These are phyloP conservation scores for Microctonus aethiopoides DNA, from an alignment of 2,888 invertebrate species.

Conservation along the genomic window DNA sequence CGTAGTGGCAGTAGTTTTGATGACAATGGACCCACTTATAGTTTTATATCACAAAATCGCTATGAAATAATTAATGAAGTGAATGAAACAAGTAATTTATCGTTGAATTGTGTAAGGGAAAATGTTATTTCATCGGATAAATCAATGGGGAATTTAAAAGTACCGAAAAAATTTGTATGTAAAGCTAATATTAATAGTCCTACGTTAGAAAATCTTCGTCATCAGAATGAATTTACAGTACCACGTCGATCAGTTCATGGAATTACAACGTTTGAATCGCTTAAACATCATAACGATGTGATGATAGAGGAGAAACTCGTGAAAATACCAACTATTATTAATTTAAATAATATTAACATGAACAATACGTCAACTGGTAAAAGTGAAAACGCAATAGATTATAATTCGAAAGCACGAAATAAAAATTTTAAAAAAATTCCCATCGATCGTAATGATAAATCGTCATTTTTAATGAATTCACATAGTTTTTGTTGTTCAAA, in stretches of 20 bases:
- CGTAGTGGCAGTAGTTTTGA: constrained; percentile 48
- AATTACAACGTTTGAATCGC: constrained; percentile 9
- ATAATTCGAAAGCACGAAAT: background rate
- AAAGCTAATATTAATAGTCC: background rate
- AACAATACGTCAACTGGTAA: background rate
- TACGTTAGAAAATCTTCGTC: background rate
- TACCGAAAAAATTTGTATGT: background rate
- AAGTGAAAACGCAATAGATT: background rate
- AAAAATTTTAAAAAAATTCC: background rate
- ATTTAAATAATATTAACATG: background rate
- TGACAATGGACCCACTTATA: constrained; percentile 48
- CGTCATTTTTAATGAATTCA: background rate
- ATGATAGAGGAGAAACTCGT: constrained; percentile 43
- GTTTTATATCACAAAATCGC: constrained; percentile 51
- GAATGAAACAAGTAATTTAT: constrained; percentile 36
- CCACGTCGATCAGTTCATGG: constrained; percentile 5
- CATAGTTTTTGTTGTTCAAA: constrained; percentile 4
- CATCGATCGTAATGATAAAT: background rate
- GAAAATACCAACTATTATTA: background rate
- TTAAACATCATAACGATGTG: constrained; percentile 41
- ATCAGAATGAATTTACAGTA: background rate
- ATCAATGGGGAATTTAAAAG: background rate
- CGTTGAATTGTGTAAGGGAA: no score
- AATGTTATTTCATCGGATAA: background rate
- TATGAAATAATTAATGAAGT: constrained; percentile 45